Evolutionary conservation across 2,888 invertebrate species (phyloP), one percentile per base, ranked within the genome.

Genomic region (Caenorhabditis sp.): DNA sequence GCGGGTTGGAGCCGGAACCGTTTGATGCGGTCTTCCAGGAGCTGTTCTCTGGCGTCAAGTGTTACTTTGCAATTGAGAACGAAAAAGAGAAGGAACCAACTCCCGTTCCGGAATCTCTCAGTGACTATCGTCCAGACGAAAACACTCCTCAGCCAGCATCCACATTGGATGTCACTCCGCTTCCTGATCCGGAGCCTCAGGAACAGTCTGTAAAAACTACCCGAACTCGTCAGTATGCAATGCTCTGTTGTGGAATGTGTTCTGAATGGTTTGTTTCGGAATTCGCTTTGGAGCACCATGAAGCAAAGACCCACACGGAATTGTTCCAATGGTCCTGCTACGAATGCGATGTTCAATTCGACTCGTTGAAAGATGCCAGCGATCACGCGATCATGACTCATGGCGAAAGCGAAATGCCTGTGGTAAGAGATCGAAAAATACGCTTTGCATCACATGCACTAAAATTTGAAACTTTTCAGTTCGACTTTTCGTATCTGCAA

Each of bases 1-100:
- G 67, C 51, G 76, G 76, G 18, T 20, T 76, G 32, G 76, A 76
- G 28, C 76, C 76, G 3, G 76, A 67, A 26, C 53, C 76, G 15
- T 76, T 61, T 11, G 61, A 76, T 0, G 61, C 61, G 0, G 67
- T 76, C 3, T 68, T 76, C 35, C 60, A 61, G 18, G 67, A 76
- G 13, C 28, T 76, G 2, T 76, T 76, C 44, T 1, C 67, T 15
- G 76, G 76, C 3, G 20, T 67, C 24, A 76, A 76, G 28, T 40
- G n/a, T 24, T 76, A 67, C 18, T 13, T 76, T 6, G 47, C n/a
- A 1, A 35, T 13, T 1, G 74, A 67, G 1, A 56, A 72, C 9
- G 40, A 40, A 40, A 6, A 5, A 47, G 47, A 18, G 4, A 4
- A 4, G n/a, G 47, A n/a, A 18, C 47, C 47, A 47, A 9, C 2